Percentiles rank a stretch among this genome's conserved stretches.
phyloP scores from a whole-genome alignment of 2,797 vertebrate genomes.

The Paratrypauchen microcephalus region DNA sequence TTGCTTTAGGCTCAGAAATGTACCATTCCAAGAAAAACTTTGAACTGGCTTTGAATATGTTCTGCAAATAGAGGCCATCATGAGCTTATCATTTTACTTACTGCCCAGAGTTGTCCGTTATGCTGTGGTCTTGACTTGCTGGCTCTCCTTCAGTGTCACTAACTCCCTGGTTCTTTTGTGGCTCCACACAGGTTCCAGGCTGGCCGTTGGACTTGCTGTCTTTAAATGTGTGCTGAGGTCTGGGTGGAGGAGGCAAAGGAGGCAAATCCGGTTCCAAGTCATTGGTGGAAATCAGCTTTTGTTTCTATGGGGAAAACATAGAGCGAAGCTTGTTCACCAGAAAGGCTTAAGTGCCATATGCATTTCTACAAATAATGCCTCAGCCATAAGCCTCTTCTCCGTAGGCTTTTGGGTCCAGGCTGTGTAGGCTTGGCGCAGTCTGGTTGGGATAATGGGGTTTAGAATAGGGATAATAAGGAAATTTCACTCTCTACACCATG shows the following conservation, averaged over 20 bases:
- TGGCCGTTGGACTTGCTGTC: constrained; percentile 79
- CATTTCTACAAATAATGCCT: no score
- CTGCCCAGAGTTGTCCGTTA: constrained; percentile 64
- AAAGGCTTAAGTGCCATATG: background rate
- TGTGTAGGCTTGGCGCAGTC: no score
- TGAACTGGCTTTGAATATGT: background rate
- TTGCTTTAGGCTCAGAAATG: background rate
- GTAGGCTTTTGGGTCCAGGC: no score
- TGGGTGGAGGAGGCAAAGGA: constrained; percentile 61
- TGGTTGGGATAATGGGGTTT: no score
- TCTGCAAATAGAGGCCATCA: background rate
- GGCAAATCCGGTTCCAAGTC: constrained; percentile 68
- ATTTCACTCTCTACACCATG: no score
- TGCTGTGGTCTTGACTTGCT: constrained; percentile 36
- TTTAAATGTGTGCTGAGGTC: constrained; percentile 60
- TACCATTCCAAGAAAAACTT: background rate
- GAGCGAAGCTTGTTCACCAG: background rate
- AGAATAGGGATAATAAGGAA: no score
- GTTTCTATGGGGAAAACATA: constrained; percentile 25
- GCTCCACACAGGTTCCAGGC: constrained; percentile 67
- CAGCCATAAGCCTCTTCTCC: no score
- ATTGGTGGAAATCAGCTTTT: constrained; percentile 80
- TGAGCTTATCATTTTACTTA: constrained; percentile 57
- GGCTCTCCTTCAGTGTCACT: constrained; percentile 56
- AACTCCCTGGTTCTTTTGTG: constrained; percentile 59